Base-by-base conservation (phyloP, 2,888 invertebrate species). In the Steinernema hermaphroditum region DNA sequence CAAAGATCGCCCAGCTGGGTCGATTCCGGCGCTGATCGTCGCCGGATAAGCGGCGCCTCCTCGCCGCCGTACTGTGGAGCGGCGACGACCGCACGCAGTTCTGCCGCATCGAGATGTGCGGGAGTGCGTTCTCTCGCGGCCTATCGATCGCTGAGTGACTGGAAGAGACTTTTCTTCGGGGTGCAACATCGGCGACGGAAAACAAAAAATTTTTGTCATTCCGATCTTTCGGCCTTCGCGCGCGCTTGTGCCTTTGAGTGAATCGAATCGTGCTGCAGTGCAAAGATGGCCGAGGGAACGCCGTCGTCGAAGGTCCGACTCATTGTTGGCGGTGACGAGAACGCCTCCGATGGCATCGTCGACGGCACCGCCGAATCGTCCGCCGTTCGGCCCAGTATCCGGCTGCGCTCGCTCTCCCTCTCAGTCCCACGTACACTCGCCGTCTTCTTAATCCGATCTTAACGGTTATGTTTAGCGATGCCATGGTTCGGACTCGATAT, bases 401-500 rank as follows among this genome's bases (percentile, higher is more conserved):
- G 62, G 2, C 62, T 62, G 32, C 62, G 62, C 32, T 62, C 62
- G 32, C 62, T 62, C 16, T 62, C 62, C 29, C 62, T 62, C 16
- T 62, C 62, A 4, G 62, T 62, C 27, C 62, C 62, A 62, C 62
- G 62, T 62, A 62, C 62, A 29, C 12, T 19, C 24, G 24, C 32
- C 14, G 16, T 32, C 24, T 19, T 50, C 24, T 50, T 22, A 22
- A 12, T 37, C 37, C 37, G 37, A 12, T 12, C 37, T 37, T n/a
- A n/a, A n/a, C n/a, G n/a, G n/a, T n/a, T n/a, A n/a, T n/a, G n/a
- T 62, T 62, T 29, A 62, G 62, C 62, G 29, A 62, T 62, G 70
- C 50, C 70, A 9, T 70, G 96, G 96, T 97, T 96, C 89, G 97
- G 97, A 72, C 95, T 97, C 93, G 97, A 97, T 88, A 96, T 97